phyloP scores from a whole-genome alignment of 1,140 invertebrate species.

The Apocrypta bakeri region DNA sequence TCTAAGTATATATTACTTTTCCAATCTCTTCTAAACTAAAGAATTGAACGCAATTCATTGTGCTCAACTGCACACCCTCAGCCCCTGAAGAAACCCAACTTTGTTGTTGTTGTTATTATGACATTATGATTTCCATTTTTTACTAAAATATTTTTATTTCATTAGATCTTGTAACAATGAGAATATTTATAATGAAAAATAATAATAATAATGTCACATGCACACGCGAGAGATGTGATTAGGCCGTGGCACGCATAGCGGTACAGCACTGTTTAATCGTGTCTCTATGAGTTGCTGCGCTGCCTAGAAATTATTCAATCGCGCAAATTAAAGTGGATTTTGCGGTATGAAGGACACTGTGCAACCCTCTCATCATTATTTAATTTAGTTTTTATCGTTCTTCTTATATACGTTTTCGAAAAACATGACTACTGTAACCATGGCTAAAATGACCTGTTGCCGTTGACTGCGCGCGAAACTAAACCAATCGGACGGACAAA shows the following conservation, averaged over 20 bases:
- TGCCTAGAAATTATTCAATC: slow-evolving; percentile 59
- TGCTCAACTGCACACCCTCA: not conserved
- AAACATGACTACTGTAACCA: not conserved
- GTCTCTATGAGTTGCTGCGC: slow-evolving; percentile 68
- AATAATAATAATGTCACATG: slow-evolving; percentile 54
- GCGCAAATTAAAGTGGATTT: slow-evolving; percentile 42
- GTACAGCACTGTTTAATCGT: slow-evolving; percentile 70
- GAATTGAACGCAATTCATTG: not conserved
- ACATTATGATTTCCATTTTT: slow-evolving; percentile 39
- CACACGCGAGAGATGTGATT: slow-evolving; percentile 60
- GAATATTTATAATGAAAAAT: slow-evolving; percentile 53
- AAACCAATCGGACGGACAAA: not conserved
- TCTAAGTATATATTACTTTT: slow-evolving; percentile 14
- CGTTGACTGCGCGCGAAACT: not conserved
- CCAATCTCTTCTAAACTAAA: not conserved
- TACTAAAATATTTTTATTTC: slow-evolving; percentile 13
- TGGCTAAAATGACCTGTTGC: not conserved
- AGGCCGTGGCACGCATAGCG: slow-evolving; percentile 68
- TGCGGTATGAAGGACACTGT: slow-evolving; percentile 46
- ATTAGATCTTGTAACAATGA: slow-evolving; percentile 31
- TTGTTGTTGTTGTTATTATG: slow-evolving; percentile 38
- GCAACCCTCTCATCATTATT: slow-evolving; percentile 39
- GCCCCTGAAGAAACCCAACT: slow-evolving; percentile 16
- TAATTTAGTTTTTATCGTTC: not conserved
- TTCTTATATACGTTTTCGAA: not conserved